A percentile compares a stretch with the other conserved stretches of the same genome.
Conservation (phyloP, 2,113 vertebrate genomes). For the Triplophysa tibetana region DNA sequence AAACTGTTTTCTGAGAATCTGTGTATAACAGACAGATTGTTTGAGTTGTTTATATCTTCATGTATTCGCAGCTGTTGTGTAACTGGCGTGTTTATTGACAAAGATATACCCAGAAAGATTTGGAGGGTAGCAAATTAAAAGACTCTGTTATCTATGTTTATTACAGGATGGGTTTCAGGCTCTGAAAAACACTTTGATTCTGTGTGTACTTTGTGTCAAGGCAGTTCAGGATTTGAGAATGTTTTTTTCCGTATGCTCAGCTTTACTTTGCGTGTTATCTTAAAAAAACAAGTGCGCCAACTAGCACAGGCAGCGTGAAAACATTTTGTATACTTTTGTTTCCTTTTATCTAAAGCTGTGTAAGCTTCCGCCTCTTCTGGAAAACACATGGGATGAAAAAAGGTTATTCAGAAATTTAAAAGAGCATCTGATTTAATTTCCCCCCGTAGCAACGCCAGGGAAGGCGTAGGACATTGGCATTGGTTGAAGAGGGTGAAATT, state of each 20-base stretch:
- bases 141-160: slow-evolving; percentile 56
- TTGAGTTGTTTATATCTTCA: slow-evolving; percentile 46
- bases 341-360: slow-evolving; percentile 1
- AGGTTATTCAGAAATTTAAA: slow-evolving; percentile 72
- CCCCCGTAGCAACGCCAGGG: slow-evolving; percentile 60
- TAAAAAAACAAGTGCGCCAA: slow-evolving; percentile 36
- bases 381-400: slow-evolving; percentile 59
- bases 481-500: slow-evolving; percentile 70
- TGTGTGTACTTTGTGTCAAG: slow-evolving; percentile 56
- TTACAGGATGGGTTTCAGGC: slow-evolving; percentile 37
- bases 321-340: slow-evolving; percentile 17
- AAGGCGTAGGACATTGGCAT: slow-evolving; percentile 57
- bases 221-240: slow-evolving; percentile 27
- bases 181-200: slow-evolving; percentile 49
- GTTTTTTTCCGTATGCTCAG: slow-evolving; percentile 10
- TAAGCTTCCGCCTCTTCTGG: neutral
- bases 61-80: slow-evolving; percentile 19
- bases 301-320: slow-evolving; percentile 21
- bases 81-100: slow-evolving; percentile 54
- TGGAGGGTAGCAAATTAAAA: slow-evolving; percentile 54
- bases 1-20: slow-evolving; percentile 27
- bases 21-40: slow-evolving; percentile 40
- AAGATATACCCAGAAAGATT: slow-evolving; percentile 54
- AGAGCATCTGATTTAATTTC: slow-evolving; percentile 71
- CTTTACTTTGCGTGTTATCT: neutral